Conservation (phyloP, 2,888 invertebrate species). For the Magallana nippona region DNA sequence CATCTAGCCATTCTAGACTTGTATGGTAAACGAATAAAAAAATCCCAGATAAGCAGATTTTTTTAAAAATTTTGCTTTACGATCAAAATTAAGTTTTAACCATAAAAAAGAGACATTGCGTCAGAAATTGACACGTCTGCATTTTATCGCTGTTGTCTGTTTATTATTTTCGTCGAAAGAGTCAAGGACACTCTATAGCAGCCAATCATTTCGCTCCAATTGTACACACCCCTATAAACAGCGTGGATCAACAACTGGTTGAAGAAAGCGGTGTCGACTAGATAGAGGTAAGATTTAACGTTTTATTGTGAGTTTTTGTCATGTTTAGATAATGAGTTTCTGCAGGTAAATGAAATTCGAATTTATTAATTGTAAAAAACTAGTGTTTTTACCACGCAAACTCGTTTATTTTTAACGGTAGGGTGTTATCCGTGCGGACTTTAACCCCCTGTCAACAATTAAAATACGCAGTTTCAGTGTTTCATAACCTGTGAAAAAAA, state of each 20-base stretch:
- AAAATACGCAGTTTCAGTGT: too few relatives aligned
- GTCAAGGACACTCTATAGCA: background rate
- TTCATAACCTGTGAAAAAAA: too few relatives aligned
- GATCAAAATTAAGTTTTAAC: too few relatives aligned
- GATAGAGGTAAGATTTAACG: background rate
- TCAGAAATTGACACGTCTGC: background rate
- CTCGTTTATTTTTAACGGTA: too few relatives aligned
- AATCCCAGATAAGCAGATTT: too few relatives aligned
- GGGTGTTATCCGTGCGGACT: too few relatives aligned
- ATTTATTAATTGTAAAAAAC: background rate
- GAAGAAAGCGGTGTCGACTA: background rate
- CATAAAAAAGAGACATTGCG: background rate
- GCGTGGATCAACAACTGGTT: background rate
- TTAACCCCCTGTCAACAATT: too few relatives aligned
- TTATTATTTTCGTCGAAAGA: background rate
- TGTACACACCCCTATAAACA: constrained; percentile 12
- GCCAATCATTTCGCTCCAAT: background rate
- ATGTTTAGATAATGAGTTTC: background rate
- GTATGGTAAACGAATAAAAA: too few relatives aligned
- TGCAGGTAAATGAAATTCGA: background rate
- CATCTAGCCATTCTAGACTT: too few relatives aligned
- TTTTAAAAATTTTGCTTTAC: too few relatives aligned
- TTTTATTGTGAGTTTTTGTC: background rate
- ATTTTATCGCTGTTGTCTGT: background rate
- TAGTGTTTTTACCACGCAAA: too few relatives aligned